Evolutionary conservation across 2,888 invertebrate species (phyloP).

Genomic region (Allophyes oxyacanthae): DNA sequence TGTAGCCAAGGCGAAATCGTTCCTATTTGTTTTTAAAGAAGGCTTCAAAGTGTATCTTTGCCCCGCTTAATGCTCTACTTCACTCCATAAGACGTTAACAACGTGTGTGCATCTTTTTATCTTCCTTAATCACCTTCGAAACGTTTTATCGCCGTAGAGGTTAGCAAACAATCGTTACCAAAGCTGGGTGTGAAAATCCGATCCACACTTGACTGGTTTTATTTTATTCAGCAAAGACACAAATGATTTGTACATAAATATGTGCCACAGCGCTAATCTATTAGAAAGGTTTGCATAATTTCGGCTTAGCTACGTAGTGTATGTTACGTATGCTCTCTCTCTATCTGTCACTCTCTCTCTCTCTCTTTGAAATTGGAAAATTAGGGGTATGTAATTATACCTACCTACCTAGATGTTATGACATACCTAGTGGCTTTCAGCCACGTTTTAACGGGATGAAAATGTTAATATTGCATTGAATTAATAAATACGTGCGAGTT

Average conservation of each 20-base stretch:
- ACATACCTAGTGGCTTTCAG: too few relatives aligned
- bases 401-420: too few relatives aligned
- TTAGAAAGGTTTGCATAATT: conserved; percentile 30
- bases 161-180: conserved; percentile 32
- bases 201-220: conserved; percentile 23
- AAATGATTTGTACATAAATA: conserved; percentile 3
- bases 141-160: conserved; percentile 16
- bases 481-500: too few relatives aligned
- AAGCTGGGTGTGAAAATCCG: conserved; percentile 20
- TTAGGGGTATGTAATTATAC: too few relatives aligned
- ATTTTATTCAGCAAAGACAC: conserved; percentile 16
- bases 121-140: conserved; percentile 37
- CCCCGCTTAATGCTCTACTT: conserved; percentile 22
- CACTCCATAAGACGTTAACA: conserved; percentile 22
- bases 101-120: conserved; percentile 32
- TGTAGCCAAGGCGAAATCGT: not conserved
- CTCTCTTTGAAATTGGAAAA: not conserved
- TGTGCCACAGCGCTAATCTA: too few relatives aligned
- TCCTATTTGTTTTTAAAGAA: conserved; percentile 20
- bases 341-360: too few relatives aligned
- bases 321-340: not conserved
- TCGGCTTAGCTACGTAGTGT: conserved; percentile 1
- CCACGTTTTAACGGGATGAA: too few relatives aligned
- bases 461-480: too few relatives aligned
- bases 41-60: conserved; percentile 37